Evolutionary conservation across 2,797 vertebrate species (phyloP).

Genomic region (Channa striata): DNA sequence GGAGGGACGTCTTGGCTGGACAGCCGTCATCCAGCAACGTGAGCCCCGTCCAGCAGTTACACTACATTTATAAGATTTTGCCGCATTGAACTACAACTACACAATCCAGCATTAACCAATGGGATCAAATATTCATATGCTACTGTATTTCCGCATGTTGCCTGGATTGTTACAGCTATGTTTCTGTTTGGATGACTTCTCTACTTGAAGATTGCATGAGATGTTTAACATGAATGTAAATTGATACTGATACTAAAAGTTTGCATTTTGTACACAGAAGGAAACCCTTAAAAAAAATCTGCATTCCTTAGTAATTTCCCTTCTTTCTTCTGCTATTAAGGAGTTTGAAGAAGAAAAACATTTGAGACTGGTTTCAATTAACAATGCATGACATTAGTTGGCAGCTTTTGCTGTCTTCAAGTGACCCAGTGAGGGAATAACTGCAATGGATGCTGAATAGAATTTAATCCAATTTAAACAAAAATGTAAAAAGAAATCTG

Average conservation of each 20-base stretch:
- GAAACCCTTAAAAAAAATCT: conserved; percentile 11
- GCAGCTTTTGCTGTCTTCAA: conserved; percentile 22
- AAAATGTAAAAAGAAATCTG: background rate
- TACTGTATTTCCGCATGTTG: conserved; percentile 58
- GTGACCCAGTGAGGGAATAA: background rate
- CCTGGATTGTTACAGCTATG: conserved; percentile 23
- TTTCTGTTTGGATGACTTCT: conserved; percentile 33
- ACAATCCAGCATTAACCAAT: conserved; percentile 17
- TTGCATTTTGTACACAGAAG: conserved; percentile 38
- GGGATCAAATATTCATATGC: conserved; percentile 13
- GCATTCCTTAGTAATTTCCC: conserved; percentile 11
- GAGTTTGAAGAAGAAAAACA: conserved; percentile 3
- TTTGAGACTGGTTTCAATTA: conserved; percentile 32
- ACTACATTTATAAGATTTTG: conserved; percentile 38
- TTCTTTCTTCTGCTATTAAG: conserved; percentile 19
- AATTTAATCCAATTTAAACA: background rate
- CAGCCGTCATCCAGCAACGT: conserved; percentile 75
- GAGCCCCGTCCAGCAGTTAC: conserved; percentile 67
- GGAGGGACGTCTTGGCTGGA: conserved; percentile 67
- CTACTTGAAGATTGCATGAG: conserved; percentile 55
- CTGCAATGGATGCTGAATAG: background rate
- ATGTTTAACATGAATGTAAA: conserved; percentile 28
- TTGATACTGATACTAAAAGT: background rate
- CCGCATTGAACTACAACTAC: conserved; percentile 29
- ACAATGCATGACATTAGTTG: conserved; percentile 33